Conservation (phyloP, 1,140 invertebrate genomes). For the Drosophila gunungcola region DNA sequence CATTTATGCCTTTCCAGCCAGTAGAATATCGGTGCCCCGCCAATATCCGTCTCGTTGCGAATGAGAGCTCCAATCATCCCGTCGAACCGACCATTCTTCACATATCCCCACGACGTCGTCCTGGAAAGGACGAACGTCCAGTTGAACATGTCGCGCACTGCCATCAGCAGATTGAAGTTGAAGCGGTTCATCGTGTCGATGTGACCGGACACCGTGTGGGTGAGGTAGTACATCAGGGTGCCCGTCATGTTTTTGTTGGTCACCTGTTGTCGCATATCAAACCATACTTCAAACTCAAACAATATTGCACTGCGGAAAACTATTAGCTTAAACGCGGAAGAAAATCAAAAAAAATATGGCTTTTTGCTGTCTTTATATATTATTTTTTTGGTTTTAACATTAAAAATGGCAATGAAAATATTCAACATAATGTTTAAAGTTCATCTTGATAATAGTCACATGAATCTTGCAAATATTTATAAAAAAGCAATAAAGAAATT, state of each 20-base stretch:
- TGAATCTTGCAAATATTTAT: too few species aligned
- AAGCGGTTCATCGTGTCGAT: conserved; percentile 88
- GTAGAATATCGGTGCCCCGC: conserved; percentile 87
- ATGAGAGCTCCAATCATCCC: conserved; percentile 88
- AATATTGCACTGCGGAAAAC: not conserved
- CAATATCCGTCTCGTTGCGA: conserved; percentile 87
- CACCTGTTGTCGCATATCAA: conserved; percentile 66
- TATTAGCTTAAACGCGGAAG: too few species aligned
- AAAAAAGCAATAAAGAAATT: too few species aligned
- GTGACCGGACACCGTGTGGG: conserved; percentile 85
- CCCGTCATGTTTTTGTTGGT: conserved; percentile 85
- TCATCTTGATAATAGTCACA: too few species aligned
- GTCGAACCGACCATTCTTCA: conserved; percentile 88
- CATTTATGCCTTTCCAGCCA: conserved; percentile 86
- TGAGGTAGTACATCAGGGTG: conserved; percentile 86
- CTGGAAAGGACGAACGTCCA: conserved; percentile 86
- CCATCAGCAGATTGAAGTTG: conserved; percentile 86
- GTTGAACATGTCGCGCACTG: conserved; percentile 88
- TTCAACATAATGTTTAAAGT: too few species aligned
- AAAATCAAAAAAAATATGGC: too few species aligned
- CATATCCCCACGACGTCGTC: conserved; percentile 88
- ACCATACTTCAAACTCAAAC: not conserved
- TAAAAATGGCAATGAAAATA: too few species aligned
- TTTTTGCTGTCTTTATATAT: too few species aligned
- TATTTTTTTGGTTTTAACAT: too few species aligned